Conservation (phyloP, 2,888 invertebrate genomes). For the Therioaphis trifolii region DNA sequence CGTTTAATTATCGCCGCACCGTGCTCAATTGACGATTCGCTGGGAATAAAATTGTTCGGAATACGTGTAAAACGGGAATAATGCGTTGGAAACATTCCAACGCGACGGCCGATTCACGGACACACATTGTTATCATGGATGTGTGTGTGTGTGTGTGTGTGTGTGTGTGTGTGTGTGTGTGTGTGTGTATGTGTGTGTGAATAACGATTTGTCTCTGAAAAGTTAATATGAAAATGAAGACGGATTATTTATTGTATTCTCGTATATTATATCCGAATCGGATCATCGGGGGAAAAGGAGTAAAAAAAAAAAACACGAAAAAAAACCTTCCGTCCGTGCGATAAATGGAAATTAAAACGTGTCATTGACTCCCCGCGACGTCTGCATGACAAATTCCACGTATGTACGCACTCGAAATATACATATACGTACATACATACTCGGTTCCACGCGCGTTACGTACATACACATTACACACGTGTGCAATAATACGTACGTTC, state of each 20-base stretch:
- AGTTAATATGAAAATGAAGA: constrained; percentile 33
- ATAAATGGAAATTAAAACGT: constrained; percentile 33
- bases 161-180: background rate
- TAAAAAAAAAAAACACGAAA: background rate
- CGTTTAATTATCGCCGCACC: constrained; percentile 20
- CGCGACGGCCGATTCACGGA: constrained; percentile 20
- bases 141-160: background rate
- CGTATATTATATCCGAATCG: background rate
- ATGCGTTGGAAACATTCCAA: constrained; percentile 28
- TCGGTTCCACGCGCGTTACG: too few species aligned
- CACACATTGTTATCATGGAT: constrained; percentile 2
- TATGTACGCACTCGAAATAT: background rate
- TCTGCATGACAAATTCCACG: constrained; percentile 1
- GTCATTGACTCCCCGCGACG: constrained; percentile 39
- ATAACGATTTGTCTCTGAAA: background rate
- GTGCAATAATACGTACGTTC: background rate
- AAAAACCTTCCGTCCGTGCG: background rate
- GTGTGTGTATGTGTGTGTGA: background rate
- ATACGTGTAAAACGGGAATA: constrained; percentile 30
- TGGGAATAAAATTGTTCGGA: constrained; percentile 2
- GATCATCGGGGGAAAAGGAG: background rate
- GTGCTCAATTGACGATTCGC: background rate
- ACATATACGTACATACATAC: too few species aligned
- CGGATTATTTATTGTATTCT: constrained; percentile 30
- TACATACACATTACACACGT: too few species aligned